Evolutionary conservation across 1,140 invertebrate species (phyloP).

Genomic region (Dreissena rostriformis): DNA sequence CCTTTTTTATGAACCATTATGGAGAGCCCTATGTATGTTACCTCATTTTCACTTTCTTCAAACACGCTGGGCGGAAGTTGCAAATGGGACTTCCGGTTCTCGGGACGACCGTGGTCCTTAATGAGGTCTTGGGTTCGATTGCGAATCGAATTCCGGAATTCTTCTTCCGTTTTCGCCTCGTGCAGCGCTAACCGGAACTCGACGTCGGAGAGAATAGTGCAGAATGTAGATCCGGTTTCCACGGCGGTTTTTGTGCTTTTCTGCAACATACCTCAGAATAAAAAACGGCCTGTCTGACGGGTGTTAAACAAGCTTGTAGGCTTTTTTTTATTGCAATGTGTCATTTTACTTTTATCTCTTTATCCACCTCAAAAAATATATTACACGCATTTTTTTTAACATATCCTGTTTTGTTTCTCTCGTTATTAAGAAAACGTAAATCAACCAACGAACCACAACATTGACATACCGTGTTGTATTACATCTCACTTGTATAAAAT

Average conservation of each 20-base stretch:
- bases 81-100: constrained; percentile 74
- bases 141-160: constrained; percentile 80
- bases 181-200: constrained; percentile 84
- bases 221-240: constrained; percentile 86
- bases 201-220: constrained; percentile 86
- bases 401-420: too few relatives aligned
- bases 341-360: too few relatives aligned
- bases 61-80: constrained; percentile 58
- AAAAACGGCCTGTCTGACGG: too few relatives aligned
- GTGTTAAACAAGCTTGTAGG: too few relatives aligned
- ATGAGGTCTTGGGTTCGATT: constrained; percentile 85
- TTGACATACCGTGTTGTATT: too few relatives aligned
- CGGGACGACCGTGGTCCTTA: constrained; percentile 82
- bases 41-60: constrained; percentile 65
- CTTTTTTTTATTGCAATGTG: too few relatives aligned
- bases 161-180: constrained; percentile 80
- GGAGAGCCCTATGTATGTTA: constrained; percentile 25
- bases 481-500: too few relatives aligned
- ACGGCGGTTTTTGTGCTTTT: constrained; percentile 87
- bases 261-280: constrained; percentile 70
- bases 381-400: too few relatives aligned
- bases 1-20: not conserved
- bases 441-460: too few relatives aligned
- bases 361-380: too few relatives aligned
- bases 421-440: too few relatives aligned